A percentile compares a stretch with the other conserved stretches of the same genome.
These are phyloP conservation scores for Drosophila erecta DNA, from an alignment of 1,140 invertebrate genomes.

Conservation along the genomic window DNA sequence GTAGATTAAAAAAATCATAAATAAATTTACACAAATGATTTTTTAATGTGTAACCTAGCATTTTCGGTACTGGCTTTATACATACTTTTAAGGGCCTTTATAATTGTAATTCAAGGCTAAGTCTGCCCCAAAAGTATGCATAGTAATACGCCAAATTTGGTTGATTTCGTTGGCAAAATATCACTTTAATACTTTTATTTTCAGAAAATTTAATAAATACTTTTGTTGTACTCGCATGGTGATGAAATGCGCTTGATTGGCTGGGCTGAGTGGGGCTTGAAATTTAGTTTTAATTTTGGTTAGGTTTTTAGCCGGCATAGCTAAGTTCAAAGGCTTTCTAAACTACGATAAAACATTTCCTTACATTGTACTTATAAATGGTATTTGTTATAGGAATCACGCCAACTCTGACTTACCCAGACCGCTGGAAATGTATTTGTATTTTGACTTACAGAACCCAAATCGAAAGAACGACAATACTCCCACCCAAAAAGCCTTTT, in stretches of 20 bases:
- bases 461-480: slow-evolving; percentile 33
- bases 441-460: slow-evolving; percentile 60
- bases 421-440: slow-evolving; percentile 61
- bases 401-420: slow-evolving; percentile 75
- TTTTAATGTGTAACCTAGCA: slow-evolving; percentile 14
- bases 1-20: slow-evolving; percentile 20
- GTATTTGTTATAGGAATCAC: slow-evolving; percentile 60
- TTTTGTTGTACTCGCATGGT: slow-evolving; percentile 12
- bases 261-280: slow-evolving; percentile 31
- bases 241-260: slow-evolving; percentile 36
- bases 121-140: slow-evolving; percentile 36
- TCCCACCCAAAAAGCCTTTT: slow-evolving; percentile 55
- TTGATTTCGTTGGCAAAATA: slow-evolving; percentile 8
- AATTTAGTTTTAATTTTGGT: slow-evolving; percentile 33
- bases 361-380: slow-evolving; percentile 57
- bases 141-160: slow-evolving; percentile 1
- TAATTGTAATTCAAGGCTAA: slow-evolving; percentile 1
- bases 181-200: slow-evolving; percentile 3
- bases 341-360: slow-evolving; percentile 71
- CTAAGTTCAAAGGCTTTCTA: slow-evolving; percentile 77
- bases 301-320: slow-evolving; percentile 61
- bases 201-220: neutral
- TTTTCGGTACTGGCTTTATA: slow-evolving; percentile 14
- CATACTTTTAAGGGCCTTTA: slow-evolving; percentile 32
- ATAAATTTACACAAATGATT: slow-evolving; percentile 29